phyloP scores from a whole-genome alignment of 2,113 vertebrate species.

The Pelvicachromis taeniatus region DNA sequence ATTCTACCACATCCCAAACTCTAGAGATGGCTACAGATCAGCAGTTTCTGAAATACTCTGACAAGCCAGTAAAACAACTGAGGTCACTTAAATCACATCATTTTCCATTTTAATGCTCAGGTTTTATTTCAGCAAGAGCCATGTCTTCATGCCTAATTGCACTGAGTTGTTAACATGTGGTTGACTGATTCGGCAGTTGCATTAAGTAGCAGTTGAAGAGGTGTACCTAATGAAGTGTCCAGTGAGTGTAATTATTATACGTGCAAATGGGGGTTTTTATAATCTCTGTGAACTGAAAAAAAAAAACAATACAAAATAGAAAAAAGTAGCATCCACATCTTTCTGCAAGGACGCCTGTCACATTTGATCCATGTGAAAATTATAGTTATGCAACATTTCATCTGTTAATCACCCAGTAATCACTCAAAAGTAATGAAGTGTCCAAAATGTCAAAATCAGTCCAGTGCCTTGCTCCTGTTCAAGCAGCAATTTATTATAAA shows the following conservation, averaged over 20 bases:
- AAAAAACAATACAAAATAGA: rapidly evolving
- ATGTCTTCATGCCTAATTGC: not conserved
- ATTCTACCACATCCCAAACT: not conserved
- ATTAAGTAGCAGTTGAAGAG: not conserved
- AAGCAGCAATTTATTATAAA: not conserved
- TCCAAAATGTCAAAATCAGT: not conserved
- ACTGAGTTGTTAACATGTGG: not conserved
- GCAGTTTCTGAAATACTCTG: not conserved
- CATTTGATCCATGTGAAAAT: not conserved
- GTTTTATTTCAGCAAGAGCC: not conserved
- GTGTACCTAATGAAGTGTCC: not conserved
- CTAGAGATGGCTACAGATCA: not conserved
- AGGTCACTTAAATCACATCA: not conserved
- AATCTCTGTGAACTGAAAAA: not conserved
- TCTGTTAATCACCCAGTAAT: not conserved
- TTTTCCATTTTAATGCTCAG: not conserved
- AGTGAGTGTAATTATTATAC: not conserved
- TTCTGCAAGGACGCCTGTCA: not conserved
- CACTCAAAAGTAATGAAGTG: not conserved
- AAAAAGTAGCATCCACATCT: not conserved
- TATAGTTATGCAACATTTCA: not conserved
- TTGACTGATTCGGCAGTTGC: not conserved
- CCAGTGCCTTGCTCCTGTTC: not conserved
- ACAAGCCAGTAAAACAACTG: not conserved
- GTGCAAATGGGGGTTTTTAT: not conserved